These are phyloP conservation scores for Myoxocephalus aenaeus DNA, from an alignment of 2,797 vertebrate genomes.

Conservation along the genomic window DNA sequence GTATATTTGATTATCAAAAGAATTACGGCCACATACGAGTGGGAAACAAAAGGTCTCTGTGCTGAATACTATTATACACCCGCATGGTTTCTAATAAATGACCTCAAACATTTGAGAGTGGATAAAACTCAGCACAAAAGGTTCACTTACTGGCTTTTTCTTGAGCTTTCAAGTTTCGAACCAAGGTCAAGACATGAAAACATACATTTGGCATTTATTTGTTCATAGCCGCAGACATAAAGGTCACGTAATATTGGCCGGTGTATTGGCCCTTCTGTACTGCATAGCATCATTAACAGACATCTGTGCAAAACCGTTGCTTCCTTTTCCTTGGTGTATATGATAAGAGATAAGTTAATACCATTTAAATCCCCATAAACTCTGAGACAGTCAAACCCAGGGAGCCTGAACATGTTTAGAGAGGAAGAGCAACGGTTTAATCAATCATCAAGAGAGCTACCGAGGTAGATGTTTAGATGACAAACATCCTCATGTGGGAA, in stretches of 20 bases:
- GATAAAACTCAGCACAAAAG: background rate
- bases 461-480: slow-evolving; percentile 40
- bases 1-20: too few relatives aligned
- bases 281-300: background rate
- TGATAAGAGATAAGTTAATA: background rate
- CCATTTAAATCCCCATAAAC: background rate
- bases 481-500: slow-evolving; percentile 54
- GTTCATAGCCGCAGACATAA: background rate
- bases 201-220: background rate
- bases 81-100: background rate
- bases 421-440: slow-evolving; percentile 5
- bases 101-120: background rate
- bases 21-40: too few relatives aligned
- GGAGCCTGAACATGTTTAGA: slow-evolving; percentile 5
- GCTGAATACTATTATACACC: background rate
- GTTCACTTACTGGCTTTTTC: background rate
- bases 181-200: background rate
- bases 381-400: background rate
- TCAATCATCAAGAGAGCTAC: slow-evolving; percentile 21
- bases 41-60: too few relatives aligned
- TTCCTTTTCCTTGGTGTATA: background rate
- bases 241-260: background rate
- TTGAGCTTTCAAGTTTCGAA: background rate
- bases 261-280: background rate
- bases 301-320: background rate